Evolutionary conservation across 2,797 vertebrate species (phyloP).

Genomic region (Smutsia temminckii): DNA sequence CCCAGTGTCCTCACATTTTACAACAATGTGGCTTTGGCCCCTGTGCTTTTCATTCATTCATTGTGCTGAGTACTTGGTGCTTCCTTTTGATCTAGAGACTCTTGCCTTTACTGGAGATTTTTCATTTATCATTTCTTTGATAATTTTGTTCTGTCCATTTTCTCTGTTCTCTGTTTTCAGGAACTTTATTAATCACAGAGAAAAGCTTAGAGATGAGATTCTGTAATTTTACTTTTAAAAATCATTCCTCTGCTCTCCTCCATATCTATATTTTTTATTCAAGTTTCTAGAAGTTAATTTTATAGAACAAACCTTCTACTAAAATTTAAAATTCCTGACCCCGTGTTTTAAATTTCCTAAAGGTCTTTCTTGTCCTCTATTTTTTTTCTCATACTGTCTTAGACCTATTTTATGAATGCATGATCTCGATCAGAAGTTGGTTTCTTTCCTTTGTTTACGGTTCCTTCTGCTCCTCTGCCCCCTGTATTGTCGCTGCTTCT

Average conservation of each 20-base stretch:
- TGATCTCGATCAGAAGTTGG: not conserved
- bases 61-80: not conserved
- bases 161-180: slow-evolving; percentile 40
- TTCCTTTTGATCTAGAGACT: not conserved
- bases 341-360: slow-evolving; percentile 27
- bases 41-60: not conserved
- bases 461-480: not conserved
- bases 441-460: not conserved
- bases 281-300: slow-evolving; percentile 20
- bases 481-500: not conserved
- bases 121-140: slow-evolving; percentile 19
- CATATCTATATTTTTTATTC: slow-evolving; percentile 3
- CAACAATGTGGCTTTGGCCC: not conserved
- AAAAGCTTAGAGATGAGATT: not conserved
- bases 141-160: slow-evolving; percentile 31
- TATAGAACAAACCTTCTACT: not conserved
- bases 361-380: not conserved
- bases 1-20: not conserved
- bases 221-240: slow-evolving; percentile 44
- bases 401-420: not conserved
- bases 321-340: slow-evolving; percentile 27
- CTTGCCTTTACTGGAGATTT: not conserved
- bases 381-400: not conserved
- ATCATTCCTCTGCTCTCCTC: not conserved
- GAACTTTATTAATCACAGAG: not conserved